These are phyloP conservation scores for Chloropsis hardwickii DNA, from an alignment of 2,113 vertebrate species.

Conservation along the genomic window DNA sequence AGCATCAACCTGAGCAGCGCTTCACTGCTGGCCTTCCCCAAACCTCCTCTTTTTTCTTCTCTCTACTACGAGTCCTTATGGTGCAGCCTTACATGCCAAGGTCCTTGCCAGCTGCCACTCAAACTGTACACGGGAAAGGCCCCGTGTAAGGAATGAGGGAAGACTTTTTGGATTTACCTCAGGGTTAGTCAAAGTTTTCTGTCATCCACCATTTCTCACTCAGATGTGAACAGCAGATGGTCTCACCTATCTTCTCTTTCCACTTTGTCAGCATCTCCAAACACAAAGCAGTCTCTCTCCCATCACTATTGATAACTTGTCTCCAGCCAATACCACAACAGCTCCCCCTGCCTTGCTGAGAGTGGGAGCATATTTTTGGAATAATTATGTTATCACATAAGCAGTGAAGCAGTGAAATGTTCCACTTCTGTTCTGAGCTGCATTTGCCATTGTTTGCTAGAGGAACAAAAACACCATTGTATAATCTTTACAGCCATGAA, in stretches of 20 bases:
- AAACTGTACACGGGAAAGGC: accelerated
- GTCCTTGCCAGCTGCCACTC: not conserved
- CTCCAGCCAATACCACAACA: not conserved
- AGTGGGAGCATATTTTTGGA: not conserved
- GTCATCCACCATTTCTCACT: not conserved
- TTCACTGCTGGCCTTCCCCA: not conserved
- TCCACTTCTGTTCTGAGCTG: not conserved
- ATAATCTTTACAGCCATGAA: not conserved
- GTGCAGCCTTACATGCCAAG: not conserved
- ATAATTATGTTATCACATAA: constrained; percentile 15
- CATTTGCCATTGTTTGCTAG: constrained; percentile 10
- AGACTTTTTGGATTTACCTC: not conserved
- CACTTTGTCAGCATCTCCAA: not conserved
- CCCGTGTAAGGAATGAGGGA: not conserved
- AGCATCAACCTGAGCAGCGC: not conserved
- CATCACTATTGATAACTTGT: not conserved
- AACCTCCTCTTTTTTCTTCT: not conserved
- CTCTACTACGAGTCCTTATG: not conserved
- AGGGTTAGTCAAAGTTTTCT: not conserved
- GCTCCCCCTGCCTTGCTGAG: not conserved
- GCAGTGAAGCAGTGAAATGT: not conserved
- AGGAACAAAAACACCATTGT: not conserved
- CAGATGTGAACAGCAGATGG: not conserved
- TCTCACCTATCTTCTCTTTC: not conserved
- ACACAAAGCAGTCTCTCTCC: not conserved